These are phyloP conservation scores for Sepiola atlantica DNA, from an alignment of 2,888 invertebrate species.

Conservation along the genomic window DNA sequence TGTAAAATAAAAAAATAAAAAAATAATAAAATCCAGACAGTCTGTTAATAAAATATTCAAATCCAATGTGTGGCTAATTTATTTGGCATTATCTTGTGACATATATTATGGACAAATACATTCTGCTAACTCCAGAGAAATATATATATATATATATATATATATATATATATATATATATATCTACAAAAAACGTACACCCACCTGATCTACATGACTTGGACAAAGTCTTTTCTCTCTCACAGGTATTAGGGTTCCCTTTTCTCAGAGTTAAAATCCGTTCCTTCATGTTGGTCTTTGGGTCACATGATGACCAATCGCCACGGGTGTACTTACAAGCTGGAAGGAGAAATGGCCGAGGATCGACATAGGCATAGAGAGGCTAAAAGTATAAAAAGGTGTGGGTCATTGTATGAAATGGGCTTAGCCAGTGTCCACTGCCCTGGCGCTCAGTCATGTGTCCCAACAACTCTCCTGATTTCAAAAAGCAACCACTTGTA, in stretches of 20 bases:
- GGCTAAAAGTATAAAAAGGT: constrained; percentile 23
- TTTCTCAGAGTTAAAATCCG: constrained; percentile 51
- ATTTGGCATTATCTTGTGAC: not conserved
- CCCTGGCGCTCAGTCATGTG: not conserved
- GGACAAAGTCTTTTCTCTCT: constrained; percentile 51
- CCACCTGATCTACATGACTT: constrained; percentile 52
- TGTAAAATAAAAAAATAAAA: not conserved
- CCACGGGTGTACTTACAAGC: constrained; percentile 53
- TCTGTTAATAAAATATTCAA: not conserved
- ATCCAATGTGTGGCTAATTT: constrained; percentile 4
- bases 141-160: not conserved
- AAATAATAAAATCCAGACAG: no score
- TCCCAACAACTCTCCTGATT: not conserved
- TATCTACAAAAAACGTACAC: constrained; percentile 24
- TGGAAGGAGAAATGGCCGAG: constrained; percentile 13
- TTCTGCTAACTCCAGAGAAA: not conserved
- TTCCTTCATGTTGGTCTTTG: constrained; percentile 50
- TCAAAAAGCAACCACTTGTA: not conserved
- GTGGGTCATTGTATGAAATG: not conserved
- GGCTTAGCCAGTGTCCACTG: not conserved
- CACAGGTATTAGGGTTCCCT: constrained; percentile 52
- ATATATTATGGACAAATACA: not conserved
- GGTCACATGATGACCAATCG: constrained; percentile 54
- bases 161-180: constrained; percentile 13
- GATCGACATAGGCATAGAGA: constrained; percentile 32